Evolutionary conservation across 2,113 vertebrate species (phyloP), one percentile per base, ranked within the genome.

Genomic region (Phocoena sinus): DNA sequence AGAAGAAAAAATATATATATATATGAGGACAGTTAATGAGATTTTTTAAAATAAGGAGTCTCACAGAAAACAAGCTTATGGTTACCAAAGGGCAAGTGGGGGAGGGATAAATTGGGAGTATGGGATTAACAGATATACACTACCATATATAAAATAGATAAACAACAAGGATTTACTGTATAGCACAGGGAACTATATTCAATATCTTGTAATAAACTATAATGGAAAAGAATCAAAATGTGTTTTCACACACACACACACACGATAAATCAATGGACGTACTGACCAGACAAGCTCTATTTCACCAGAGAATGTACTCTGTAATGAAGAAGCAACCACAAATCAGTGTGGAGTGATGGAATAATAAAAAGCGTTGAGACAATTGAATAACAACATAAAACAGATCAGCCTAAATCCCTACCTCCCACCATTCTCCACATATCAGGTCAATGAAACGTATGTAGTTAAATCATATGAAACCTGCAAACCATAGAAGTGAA

Each of bases 231-330:
- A n/a, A 77, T 33, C 28, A 33, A 77, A 31, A 23, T 6, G 47
- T 11, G 33, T 33, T 67, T 14, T 63, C 28, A 53, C 33, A 85
- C 50, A 60, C 17, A 5, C 18, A 50, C 17, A 26, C 25, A 60
- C 0, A 6, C 0, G 53, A 20, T 20, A 47, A 21, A 10, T 36
- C 62, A 33, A 1, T 50, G 67, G 83, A 41, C 31, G 31, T 1
- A 26, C 15, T 53, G 21, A 33, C 62, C 23, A 41, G 41, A 38
- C 36, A 90, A 92, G 67, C 7, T 80, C 70, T 82, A 2, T 71
- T 63, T 80, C 41, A 12, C 33, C 14, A 20, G 5, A 44, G 47
- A 81, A 38, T 18, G 13, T 23, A 31, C 41, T 31, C 2, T 1
- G 1, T 4, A 18, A 38, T 21, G 13, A 23, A 92, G n/a, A 63